phyloP scores from a whole-genome alignment of 1,140 invertebrate species.

The Acyrthosiphon pisum region DNA sequence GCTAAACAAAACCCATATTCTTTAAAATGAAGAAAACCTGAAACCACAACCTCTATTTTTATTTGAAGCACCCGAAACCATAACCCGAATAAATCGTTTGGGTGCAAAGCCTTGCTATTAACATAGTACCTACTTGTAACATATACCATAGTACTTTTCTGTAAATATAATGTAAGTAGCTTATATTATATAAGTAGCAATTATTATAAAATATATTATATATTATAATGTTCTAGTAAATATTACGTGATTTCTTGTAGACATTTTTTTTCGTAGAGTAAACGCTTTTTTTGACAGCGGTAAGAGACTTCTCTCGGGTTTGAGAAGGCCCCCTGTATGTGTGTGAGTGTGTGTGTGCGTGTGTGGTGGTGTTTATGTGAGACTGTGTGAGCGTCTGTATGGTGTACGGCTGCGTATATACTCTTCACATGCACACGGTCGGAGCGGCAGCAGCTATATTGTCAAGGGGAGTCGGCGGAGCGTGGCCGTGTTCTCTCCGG shows the following conservation, averaged over 20 bases:
- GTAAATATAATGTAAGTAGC: background rate
- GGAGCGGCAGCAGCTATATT: conserved; percentile 11
- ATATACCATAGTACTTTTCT: background rate
- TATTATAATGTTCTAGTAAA: background rate
- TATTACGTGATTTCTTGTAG: background rate
- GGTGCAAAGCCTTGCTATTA: no score
- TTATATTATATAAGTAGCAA: no score
- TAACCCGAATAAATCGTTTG: no score
- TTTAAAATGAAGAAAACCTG: no score
- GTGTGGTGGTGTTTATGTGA: background rate
- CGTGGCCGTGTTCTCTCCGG: conserved; percentile 39
- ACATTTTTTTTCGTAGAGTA: background rate
- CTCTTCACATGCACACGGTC: conserved; percentile 30
- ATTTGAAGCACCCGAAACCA: no score
- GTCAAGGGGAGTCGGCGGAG: conserved; percentile 42
- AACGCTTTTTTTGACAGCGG: background rate
- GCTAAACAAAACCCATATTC: no score
- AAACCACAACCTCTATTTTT: no score
- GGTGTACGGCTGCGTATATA: background rate
- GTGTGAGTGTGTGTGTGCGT: background rate
- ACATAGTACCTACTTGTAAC: background rate
- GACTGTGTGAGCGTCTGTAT: background rate
- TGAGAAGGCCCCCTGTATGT: background rate
- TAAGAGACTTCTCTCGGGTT: background rate
- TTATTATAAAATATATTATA: background rate